A percentile compares a stretch with the other conserved stretches of the same genome.
phyloP scores from a whole-genome alignment of 2,888 invertebrate genomes.

The Fissipunctia ypsillon region DNA sequence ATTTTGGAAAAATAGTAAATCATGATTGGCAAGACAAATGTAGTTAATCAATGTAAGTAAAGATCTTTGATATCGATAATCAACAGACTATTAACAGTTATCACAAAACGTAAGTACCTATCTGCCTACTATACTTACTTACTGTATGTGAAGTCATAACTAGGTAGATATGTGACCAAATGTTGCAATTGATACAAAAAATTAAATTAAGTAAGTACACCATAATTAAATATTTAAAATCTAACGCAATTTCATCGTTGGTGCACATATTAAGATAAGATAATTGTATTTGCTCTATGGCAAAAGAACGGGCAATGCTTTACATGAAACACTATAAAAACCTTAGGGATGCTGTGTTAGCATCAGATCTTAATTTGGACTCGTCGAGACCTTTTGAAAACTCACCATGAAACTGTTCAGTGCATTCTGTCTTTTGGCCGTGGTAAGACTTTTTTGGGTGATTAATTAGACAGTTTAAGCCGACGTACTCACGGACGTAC shows the following conservation, averaged over 20 bases:
- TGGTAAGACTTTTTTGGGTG: conserved; percentile 65
- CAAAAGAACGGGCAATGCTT: conserved; percentile 69
- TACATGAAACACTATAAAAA: conserved; percentile 78
- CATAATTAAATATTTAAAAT: conserved; percentile 44
- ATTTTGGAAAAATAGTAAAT: background rate
- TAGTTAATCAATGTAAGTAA: background rate
- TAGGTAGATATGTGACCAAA: background rate
- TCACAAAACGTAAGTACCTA: background rate
- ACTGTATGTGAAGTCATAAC: background rate
- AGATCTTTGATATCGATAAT: background rate
- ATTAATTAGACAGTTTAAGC: background rate
- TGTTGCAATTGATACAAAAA: conserved; percentile 47
- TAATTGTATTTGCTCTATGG: conserved; percentile 72
- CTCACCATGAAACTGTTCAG: conserved; percentile 73
- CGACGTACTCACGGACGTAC: too few species aligned
- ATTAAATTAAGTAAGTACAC: conserved; percentile 37
- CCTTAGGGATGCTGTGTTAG: conserved; percentile 63
- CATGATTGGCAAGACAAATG: background rate
- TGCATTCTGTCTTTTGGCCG: conserved; percentile 68
- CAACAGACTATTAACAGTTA: conserved; percentile 1
- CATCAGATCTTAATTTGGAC: conserved; percentile 50
- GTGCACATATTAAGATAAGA: conserved; percentile 71
- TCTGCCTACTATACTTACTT: background rate
- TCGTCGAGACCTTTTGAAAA: conserved; percentile 24
- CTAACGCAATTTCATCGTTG: conserved; percentile 57